Percentiles rank a stretch among this genome's conserved stretches.
Conservation (phyloP, 2,888 invertebrate species). For the Drosophila dives region DNA sequence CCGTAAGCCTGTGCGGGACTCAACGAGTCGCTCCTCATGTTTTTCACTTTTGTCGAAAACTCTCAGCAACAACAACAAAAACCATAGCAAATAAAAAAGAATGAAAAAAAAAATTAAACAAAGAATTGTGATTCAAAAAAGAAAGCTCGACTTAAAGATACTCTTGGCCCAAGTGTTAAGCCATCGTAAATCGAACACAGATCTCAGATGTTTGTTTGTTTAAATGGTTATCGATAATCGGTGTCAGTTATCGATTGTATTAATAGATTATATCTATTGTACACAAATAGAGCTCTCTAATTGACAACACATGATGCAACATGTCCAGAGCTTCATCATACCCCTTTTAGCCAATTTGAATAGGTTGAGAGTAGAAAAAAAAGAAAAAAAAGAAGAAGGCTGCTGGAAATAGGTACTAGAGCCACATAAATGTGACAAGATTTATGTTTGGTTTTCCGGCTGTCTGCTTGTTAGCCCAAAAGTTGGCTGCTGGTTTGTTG, state of each 20-base stretch:
- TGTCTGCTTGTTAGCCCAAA: constrained; percentile 77
- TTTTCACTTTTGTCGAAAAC: constrained; percentile 46
- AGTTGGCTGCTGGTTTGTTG: constrained; percentile 53
- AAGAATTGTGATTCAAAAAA: background rate
- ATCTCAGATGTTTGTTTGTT: background rate
- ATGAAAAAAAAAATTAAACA: constrained; percentile 1
- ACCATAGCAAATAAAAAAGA: constrained; percentile 40
- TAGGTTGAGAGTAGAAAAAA: constrained; percentile 1
- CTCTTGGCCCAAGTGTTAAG: background rate
- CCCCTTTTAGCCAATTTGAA: background rate
- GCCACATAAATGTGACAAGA: constrained; percentile 75
- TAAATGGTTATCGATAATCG: background rate
- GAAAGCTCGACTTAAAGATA: background rate
- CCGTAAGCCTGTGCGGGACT: constrained; percentile 30
- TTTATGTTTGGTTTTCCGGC: constrained; percentile 74
- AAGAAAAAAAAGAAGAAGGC: background rate
- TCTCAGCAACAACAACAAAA: constrained; percentile 24
- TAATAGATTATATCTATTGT: background rate
- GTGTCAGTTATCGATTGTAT: background rate
- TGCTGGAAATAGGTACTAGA: constrained; percentile 48
- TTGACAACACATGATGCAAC: background rate
- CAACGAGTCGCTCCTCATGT: constrained; percentile 20
- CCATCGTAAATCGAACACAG: background rate
- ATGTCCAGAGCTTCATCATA: background rate
- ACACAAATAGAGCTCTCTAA: background rate